A percentile compares a stretch with the other conserved stretches of the same genome.
Conservation (phyloP, 23 tunicate genomes). For the Trididemnum miniatum region DNA sequence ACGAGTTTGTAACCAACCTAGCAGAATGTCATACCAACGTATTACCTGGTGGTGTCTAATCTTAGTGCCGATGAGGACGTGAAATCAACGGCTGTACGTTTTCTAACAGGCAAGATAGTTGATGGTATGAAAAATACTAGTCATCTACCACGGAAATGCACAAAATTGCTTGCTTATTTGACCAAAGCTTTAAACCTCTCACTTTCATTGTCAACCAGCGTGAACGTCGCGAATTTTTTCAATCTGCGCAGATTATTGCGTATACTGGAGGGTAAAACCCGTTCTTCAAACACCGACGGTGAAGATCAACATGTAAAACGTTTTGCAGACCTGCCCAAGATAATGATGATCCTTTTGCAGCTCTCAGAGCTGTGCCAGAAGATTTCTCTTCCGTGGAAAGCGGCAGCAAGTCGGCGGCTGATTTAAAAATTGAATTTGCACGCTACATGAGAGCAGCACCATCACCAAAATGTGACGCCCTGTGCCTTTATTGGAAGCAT, state of each 20-base stretch:
- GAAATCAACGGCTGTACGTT: background rate
- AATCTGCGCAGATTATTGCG: constrained; percentile 5
- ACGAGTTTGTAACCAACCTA: constrained; percentile 3
- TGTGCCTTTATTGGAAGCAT: constrained; percentile 12
- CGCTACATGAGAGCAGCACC: constrained; percentile 10
- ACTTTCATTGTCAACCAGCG: background rate
- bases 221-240: constrained; percentile 13
- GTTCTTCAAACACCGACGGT: background rate
- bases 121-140: constrained; percentile 11
- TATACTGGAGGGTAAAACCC: background rate
- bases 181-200: constrained; percentile 8
- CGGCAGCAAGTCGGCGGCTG: constrained; percentile 3
- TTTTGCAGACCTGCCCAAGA: background rate
- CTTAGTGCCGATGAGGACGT: background rate
- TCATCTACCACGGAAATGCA: constrained; percentile 4
- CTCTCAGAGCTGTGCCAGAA: constrained; percentile 12
- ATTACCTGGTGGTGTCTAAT: background rate
- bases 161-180: constrained; percentile 11
- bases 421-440: background rate
- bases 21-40: constrained; percentile 13
- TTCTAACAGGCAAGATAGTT: constrained; percentile 5
- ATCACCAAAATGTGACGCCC: background rate
- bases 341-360: constrained; percentile 5
- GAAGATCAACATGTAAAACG: constrained; percentile 1
- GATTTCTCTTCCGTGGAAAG: background rate